These are phyloP conservation scores for Fulmarus glacialis DNA, from an alignment of 2,113 vertebrate genomes.

Conservation along the genomic window DNA sequence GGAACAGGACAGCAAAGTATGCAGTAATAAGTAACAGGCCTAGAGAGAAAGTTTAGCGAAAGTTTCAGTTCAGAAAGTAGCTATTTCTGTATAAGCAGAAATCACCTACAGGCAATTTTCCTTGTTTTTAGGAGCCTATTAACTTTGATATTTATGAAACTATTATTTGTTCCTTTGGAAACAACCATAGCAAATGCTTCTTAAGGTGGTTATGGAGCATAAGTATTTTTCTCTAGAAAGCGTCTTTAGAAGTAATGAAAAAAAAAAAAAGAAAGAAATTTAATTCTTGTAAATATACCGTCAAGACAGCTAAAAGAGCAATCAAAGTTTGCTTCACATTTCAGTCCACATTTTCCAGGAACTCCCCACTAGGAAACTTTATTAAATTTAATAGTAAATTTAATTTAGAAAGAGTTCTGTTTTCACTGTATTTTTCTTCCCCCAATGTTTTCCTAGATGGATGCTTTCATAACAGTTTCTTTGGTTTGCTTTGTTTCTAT, in stretches of 20 bases:
- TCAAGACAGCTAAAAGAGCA: background rate
- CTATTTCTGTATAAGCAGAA: background rate
- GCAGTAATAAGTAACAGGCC: slow-evolving; percentile 27
- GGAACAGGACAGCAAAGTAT: background rate
- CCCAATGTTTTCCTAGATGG: background rate
- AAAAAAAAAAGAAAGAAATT: background rate
- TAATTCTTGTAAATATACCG: background rate
- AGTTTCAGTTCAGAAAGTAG: background rate
- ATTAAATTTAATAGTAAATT: slow-evolving; percentile 16
- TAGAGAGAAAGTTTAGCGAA: background rate
- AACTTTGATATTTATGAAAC: slow-evolving; percentile 12
- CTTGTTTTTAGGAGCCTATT: background rate
- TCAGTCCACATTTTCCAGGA: background rate
- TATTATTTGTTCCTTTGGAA: slow-evolving; percentile 44
- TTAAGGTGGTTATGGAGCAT: background rate
- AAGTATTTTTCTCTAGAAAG: background rate
- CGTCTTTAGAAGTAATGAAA: background rate
- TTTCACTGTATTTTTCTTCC: background rate
- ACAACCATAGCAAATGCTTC: slow-evolving; percentile 26
- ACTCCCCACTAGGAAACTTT: background rate
- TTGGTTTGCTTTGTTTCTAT: slow-evolving; percentile 18
- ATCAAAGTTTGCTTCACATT: background rate
- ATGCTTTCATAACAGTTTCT: background rate
- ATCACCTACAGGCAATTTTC: slow-evolving; percentile 22
- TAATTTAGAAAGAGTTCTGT: slow-evolving; percentile 12